Base-by-base conservation (phyloP, 1,140 invertebrate species). In the Drosophila obscura region DNA sequence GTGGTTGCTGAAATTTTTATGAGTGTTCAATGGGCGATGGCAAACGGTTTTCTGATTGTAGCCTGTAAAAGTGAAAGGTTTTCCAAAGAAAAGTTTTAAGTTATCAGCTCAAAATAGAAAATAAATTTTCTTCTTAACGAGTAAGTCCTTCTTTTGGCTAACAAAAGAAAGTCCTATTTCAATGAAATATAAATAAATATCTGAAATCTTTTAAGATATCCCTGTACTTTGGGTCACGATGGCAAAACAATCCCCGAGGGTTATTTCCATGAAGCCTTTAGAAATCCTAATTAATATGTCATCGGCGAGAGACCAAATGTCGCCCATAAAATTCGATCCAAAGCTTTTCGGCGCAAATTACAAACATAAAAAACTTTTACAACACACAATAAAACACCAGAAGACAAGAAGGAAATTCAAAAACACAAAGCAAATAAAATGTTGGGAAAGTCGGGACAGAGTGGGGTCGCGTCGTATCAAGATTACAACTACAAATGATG, bases 271-370 rank as follows among this genome's bases (percentile, higher is more conserved):
- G 50, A 39, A 57, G 46, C 24, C 52, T n/a, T 16, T 26, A 9
- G 19, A 53, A 75, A 66, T 75, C 72, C 61, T 74, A 74, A 74
- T 74, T 74, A 74, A 74, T 74, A 74, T 74, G 52, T 59, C 74
- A 74, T 74, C 61, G 74, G 49, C 16, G 61, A 50, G 52, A 53
- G 39, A 35, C 60, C 72, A 74, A 74, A 74, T 74, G 72, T 66
- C 46, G 44, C 15, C 52, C 72, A 74, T 74, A 74, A 74, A 74
- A 74, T 74, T 74, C 72, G 72, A 74, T 74, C 71, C 49, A 75
- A 74, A 74, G 72, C 61, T 74, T 58, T 65, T 65, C 1, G 0
- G 1, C 19, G 19, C 1, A 19, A 19, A 19, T 19, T 19, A 74
- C 72, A 65, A 65, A 43, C 72, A 74, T 74, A 74, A 74, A 74